phyloP scores from a whole-genome alignment of 2,888 invertebrate genomes.

The Tineola bisselliella region DNA sequence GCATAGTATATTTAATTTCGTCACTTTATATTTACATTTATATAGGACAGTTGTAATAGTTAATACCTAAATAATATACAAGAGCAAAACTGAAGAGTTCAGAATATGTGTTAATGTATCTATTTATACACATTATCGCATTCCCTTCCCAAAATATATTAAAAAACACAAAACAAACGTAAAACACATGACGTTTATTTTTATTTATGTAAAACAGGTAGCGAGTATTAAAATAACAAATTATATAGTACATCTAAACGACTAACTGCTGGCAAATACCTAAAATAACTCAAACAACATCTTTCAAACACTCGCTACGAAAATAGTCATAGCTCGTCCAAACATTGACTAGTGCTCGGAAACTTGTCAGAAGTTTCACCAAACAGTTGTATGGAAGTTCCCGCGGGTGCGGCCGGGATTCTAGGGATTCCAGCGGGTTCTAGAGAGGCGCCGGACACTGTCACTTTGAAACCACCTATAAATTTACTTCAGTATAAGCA shows the following conservation, averaged over 20 bases:
- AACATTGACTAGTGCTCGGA: constrained; percentile 33
- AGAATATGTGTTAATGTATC: no score
- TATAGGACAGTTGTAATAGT: no score
- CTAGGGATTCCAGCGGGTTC: constrained; percentile 22
- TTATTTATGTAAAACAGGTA: background rate
- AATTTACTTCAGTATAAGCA: background rate
- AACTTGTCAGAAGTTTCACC: constrained; percentile 43
- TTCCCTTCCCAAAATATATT: no score
- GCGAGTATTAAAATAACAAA: background rate
- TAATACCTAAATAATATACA: no score
- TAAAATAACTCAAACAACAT: constrained; percentile 6
- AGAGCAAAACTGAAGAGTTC: no score
- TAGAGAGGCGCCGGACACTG: constrained; percentile 14
- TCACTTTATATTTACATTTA: no score
- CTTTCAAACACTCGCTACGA: constrained; percentile 18
- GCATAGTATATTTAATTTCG: no score
- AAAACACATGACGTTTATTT: no score
- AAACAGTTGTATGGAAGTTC: constrained; percentile 25
- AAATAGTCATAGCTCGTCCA: constrained; percentile 34
- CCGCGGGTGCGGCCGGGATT: constrained; percentile 18
- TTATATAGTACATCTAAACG: background rate
- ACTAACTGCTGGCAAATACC: background rate
- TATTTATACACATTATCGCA: no score
- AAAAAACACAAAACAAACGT: no score
- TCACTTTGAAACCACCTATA: constrained; percentile 15